phyloP scores from a whole-genome alignment of 2,888 invertebrate species.

The Stramonita haemastoma region DNA sequence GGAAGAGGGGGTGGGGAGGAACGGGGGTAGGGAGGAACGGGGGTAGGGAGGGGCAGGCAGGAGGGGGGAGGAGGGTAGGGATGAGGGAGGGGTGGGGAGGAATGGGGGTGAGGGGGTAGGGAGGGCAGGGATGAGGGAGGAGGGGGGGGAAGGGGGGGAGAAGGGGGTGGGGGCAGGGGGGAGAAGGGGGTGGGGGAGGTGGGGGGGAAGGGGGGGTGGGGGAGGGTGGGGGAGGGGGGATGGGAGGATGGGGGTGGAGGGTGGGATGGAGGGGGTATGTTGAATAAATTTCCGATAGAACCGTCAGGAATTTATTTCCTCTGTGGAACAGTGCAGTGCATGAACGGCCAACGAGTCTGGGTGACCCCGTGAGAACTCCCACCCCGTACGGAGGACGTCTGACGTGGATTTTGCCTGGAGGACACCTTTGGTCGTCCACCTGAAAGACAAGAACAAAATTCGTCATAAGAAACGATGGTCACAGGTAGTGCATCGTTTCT shows the following conservation, averaged over 20 bases:
- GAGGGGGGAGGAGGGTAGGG: too few species aligned
- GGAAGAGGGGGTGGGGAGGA: too few species aligned
- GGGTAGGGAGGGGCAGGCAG: too few species aligned
- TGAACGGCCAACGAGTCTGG: constrained; percentile 92
- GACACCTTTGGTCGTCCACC: constrained; percentile 97
- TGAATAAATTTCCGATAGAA: too few species aligned
- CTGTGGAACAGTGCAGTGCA: constrained; percentile 82
- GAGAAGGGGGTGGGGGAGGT: too few species aligned
- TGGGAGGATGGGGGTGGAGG: too few species aligned
- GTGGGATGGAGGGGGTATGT: too few species aligned
- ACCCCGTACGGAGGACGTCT: constrained; percentile 98
- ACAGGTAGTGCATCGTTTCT: constrained; percentile 80
- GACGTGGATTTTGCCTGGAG: constrained; percentile 96
- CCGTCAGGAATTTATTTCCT: not conserved
- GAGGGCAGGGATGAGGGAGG: not conserved
- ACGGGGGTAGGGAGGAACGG: too few species aligned
- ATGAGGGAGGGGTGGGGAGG: too few species aligned
- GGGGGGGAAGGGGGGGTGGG: too few species aligned
- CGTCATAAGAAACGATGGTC: constrained; percentile 99
- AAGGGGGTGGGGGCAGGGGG: too few species aligned
- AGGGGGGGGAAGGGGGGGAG: not conserved
- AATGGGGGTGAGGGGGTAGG: not conserved
- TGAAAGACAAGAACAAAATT: constrained; percentile 97
- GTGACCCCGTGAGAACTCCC: constrained; percentile 93
- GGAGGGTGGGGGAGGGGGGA: too few species aligned